phyloP scores from a whole-genome alignment of 1,140 invertebrate genomes.

The Pomacea maculata region DNA sequence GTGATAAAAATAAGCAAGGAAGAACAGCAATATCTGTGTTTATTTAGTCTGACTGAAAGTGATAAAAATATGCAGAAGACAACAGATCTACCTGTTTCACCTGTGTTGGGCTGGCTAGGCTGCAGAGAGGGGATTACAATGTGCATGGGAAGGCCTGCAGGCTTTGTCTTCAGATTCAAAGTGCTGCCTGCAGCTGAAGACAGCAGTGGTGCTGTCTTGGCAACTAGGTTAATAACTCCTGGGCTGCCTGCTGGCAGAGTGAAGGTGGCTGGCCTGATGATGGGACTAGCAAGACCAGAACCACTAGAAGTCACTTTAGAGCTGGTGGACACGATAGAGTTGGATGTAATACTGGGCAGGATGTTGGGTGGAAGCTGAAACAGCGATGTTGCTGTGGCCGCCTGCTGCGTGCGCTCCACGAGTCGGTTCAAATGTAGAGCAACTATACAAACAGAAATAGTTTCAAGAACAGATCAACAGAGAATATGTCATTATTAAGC shows the following conservation, averaged over 20 bases:
- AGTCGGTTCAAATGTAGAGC: constrained; percentile 38
- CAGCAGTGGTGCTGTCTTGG: too few relatives aligned
- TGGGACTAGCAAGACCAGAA: not conserved
- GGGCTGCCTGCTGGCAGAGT: not conserved
- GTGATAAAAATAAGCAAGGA: too few relatives aligned
- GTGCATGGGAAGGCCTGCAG: too few relatives aligned
- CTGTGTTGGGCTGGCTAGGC: too few relatives aligned
- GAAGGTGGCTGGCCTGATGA: constrained; percentile 16
- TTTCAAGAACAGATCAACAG: not conserved
- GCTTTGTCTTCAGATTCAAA: too few relatives aligned
- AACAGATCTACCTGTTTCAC: too few relatives aligned
- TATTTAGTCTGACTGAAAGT: too few relatives aligned
- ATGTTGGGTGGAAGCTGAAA: constrained; percentile 39
- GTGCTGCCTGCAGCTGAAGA: too few relatives aligned
- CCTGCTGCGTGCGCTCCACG: constrained; percentile 31
- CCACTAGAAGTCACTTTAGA: constrained; percentile 12
- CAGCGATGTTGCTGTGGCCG: constrained; percentile 21
- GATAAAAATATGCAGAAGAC: too few relatives aligned
- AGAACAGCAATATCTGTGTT: too few relatives aligned
- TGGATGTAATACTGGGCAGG: constrained; percentile 16
- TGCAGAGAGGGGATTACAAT: too few relatives aligned
- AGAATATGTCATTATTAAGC: not conserved
- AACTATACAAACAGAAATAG: constrained; percentile 21
- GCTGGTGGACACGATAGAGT: not conserved
- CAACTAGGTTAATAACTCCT: too few relatives aligned